Evolutionary conservation across 2,888 invertebrate genomes (phyloP), one percentile per base, ranked within the genome.

Genomic region (Cheilosia impressa): DNA sequence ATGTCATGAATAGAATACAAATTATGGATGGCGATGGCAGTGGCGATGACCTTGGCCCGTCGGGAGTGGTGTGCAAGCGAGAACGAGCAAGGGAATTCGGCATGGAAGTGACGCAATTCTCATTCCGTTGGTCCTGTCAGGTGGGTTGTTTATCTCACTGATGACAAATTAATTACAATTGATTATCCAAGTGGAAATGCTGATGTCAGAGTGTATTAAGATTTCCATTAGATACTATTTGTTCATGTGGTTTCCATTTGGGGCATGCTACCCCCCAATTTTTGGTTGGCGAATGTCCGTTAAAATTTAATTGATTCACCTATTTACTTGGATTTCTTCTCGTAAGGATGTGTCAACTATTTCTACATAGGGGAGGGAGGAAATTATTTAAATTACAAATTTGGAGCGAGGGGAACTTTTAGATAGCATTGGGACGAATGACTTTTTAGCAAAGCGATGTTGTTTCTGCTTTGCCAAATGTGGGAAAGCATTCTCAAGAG

Each of bases 91-190:
- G 17, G 13, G 17, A 50, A 4, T 66, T 77, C 34, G 65, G 60
- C 45, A 58, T 60, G 31, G 15, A 68, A 52, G 62, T 50, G 66
- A 73, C 47, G 68, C 31, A 68, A 75, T 84, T 75, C 53, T 63
- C 19, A 19, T 31, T 63, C 50, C 38, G 38, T 1, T 38, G 52
- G 50, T n/a, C 31, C 47, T 80, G 80, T 66, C 73, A 68, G 79
- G 53, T 34, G 7, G 79, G 52, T 71, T 78, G 65, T 80, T 84
- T 84, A 75, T 84, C 65, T 71, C 75, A 66, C 65, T 84, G 79
- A 84, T 65, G 75, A 84, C 79, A 84, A 76, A 80, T 80, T 84
- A 84, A 84, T 84, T 84, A 84, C 79, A 80, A 84, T 80, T 84
- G 79, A 79, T 84, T 84, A 76, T 80, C 71, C 63, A 71, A 65